phyloP scores from a whole-genome alignment of 1,140 invertebrate species.

The Ceratina australensis region DNA sequence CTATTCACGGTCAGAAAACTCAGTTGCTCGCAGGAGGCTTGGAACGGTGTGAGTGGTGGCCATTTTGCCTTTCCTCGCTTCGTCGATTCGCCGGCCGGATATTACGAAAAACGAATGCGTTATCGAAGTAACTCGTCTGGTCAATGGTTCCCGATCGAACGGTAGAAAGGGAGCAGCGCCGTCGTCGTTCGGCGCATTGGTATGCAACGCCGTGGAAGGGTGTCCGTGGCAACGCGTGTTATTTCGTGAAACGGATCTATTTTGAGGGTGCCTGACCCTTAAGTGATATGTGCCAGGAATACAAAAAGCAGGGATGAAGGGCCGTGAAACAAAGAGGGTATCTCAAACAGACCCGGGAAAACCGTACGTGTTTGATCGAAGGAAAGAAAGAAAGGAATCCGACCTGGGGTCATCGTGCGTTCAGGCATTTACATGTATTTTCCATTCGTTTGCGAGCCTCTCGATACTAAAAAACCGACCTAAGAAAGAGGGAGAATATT shows the following conservation, averaged over 20 bases:
- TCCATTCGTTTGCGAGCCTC: slow-evolving; percentile 71
- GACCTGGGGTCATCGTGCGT: slow-evolving; percentile 35
- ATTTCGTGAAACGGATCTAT: slow-evolving; percentile 78
- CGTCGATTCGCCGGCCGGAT: slow-evolving; percentile 22
- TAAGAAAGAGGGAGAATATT: background rate
- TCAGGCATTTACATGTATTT: slow-evolving; percentile 74
- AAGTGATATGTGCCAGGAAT: slow-evolving; percentile 77
- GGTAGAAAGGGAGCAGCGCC: background rate
- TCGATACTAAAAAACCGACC: slow-evolving; percentile 7
- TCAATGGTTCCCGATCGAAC: slow-evolving; percentile 45
- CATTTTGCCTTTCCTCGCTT: slow-evolving; percentile 14
- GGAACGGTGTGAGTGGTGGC: background rate
- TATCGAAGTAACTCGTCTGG: slow-evolving; percentile 20
- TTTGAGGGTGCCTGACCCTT: slow-evolving; percentile 76
- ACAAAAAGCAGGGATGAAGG: slow-evolving; percentile 65
- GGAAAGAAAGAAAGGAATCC: slow-evolving; percentile 28
- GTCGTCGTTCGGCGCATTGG: slow-evolving; percentile 71
- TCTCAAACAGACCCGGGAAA: slow-evolving; percentile 14
- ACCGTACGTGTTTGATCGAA: slow-evolving; percentile 50
- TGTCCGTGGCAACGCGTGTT: slow-evolving; percentile 74
- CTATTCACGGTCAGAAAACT: background rate
- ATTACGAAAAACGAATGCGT: slow-evolving; percentile 14
- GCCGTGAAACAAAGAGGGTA: background rate
- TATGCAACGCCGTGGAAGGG: slow-evolving; percentile 70
- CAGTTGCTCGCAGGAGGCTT: background rate